Percentiles rank a stretch among this genome's conserved stretches.
These are phyloP conservation scores for Drosophila dunni DNA, from an alignment of 1,140 invertebrate genomes.

Conservation along the genomic window DNA sequence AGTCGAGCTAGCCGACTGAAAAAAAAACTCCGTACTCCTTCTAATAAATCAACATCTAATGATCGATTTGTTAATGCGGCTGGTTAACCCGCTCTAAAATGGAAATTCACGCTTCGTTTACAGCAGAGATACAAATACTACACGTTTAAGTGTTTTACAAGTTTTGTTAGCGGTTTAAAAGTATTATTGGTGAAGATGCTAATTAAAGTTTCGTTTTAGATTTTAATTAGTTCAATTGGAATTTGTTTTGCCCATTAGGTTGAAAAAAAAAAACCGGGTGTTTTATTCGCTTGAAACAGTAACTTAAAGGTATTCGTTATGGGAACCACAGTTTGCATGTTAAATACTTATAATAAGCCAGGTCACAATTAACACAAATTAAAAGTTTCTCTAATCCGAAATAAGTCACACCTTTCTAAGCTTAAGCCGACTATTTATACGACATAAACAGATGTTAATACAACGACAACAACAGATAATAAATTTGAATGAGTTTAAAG, in stretches of 20 bases:
- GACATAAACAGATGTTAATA: slow-evolving; percentile 3
- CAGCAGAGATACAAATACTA: slow-evolving; percentile 11
- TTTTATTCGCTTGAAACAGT: no score
- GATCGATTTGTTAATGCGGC: no score
- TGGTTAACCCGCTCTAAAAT: slow-evolving; percentile 38
- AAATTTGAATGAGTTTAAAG: slow-evolving; percentile 25
- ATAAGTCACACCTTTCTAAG: not conserved
- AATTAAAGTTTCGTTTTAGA: not conserved
- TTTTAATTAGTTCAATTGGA: slow-evolving; percentile 4
- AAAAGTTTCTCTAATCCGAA: not conserved
- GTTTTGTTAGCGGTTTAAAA: slow-evolving; percentile 30
- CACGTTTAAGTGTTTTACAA: slow-evolving; percentile 1
- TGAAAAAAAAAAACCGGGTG: no score
- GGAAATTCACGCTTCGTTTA: slow-evolving; percentile 35
- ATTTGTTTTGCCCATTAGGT: not conserved
- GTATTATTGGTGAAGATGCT: slow-evolving; percentile 23
- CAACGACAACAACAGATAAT: slow-evolving; percentile 17
- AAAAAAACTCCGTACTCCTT: no score
- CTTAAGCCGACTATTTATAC: not conserved
- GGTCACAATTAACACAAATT: not conserved
- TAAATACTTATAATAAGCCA: no score
- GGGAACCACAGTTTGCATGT: no score
- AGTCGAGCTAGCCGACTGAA: no score
- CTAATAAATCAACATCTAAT: no score
- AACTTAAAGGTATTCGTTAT: no score